Percentiles rank a stretch among this genome's conserved stretches.
Conservation (phyloP, 1,140 invertebrate genomes). For the Dendroctonus ponderosae region DNA sequence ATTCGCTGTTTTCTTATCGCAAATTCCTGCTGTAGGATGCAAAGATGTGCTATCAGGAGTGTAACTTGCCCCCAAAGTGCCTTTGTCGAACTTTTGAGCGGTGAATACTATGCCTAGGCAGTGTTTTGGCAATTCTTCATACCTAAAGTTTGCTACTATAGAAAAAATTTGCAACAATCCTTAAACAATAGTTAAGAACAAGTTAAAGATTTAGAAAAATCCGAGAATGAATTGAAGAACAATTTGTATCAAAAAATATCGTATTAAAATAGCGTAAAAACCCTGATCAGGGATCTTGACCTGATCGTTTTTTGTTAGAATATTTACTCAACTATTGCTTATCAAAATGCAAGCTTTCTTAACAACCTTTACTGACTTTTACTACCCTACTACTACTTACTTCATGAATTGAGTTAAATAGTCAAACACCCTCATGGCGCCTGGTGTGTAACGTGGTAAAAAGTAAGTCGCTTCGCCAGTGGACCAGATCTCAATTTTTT, state of each 20-base stretch:
- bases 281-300: no score
- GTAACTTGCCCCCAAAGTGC: conserved; percentile 38
- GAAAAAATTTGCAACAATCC: conserved; percentile 37
- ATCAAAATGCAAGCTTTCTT: no score
- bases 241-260: no score
- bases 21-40: conserved; percentile 7
- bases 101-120: conserved; percentile 39
- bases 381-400: neutral
- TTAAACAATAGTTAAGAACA: neutral
- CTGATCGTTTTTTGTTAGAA: no score
- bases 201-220: no score
- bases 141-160: conserved; percentile 41
- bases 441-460: conserved; percentile 9
- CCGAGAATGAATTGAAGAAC: no score
- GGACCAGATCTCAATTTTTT: conserved; percentile 26
- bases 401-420: conserved; percentile 19
- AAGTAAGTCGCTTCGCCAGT: conserved; percentile 19
- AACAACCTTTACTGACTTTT: no score
- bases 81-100: conserved; percentile 36
- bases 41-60: conserved; percentile 19
- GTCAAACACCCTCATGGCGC: conserved; percentile 1
- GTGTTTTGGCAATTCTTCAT: conserved; percentile 41
- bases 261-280: no score
- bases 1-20: neutral
- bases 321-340: no score